phyloP scores from a whole-genome alignment of 2,797 vertebrate species.

The Phoxinus dragarum region DNA sequence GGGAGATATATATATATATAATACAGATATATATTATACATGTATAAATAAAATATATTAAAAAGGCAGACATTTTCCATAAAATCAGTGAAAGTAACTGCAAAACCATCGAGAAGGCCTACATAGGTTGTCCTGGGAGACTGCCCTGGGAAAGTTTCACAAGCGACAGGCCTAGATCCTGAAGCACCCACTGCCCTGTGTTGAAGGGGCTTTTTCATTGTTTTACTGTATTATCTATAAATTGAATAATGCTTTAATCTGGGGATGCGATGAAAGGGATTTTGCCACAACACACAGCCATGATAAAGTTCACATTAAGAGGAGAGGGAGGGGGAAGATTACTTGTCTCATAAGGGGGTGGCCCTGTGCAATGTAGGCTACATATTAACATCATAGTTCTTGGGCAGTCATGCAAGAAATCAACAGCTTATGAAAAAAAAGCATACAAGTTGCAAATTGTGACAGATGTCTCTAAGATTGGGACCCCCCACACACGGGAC shows the following conservation, averaged over 20 bases:
- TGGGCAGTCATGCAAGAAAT: conserved; percentile 63
- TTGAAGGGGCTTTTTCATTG: conserved; percentile 49
- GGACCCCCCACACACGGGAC: background rate
- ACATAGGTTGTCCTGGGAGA: conserved; percentile 31
- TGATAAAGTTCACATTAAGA: conserved; percentile 41
- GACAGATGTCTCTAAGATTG: conserved; percentile 58
- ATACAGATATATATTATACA: too few relatives aligned
- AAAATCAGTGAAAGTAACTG: background rate
- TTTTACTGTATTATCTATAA: conserved; percentile 55
- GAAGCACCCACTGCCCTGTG: background rate
- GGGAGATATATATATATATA: too few relatives aligned
- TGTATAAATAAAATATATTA: too few relatives aligned
- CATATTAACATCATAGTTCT: conserved; percentile 58
- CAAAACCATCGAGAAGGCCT: background rate
- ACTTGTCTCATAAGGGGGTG: conserved; percentile 52
- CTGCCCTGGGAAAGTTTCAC: conserved; percentile 22
- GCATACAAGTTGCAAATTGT: conserved; percentile 54
- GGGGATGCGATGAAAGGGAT: conserved; percentile 47
- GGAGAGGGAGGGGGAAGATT: conserved; percentile 40
- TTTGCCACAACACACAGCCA: conserved; percentile 41
- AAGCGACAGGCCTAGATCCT: conserved; percentile 30
- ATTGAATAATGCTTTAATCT: conserved; percentile 54
- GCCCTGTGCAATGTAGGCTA: conserved; percentile 56
- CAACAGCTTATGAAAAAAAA: conserved; percentile 55
- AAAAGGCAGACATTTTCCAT: too few relatives aligned